phyloP scores from a whole-genome alignment of 2,888 invertebrate species.

The Cremastinae sp. region DNA sequence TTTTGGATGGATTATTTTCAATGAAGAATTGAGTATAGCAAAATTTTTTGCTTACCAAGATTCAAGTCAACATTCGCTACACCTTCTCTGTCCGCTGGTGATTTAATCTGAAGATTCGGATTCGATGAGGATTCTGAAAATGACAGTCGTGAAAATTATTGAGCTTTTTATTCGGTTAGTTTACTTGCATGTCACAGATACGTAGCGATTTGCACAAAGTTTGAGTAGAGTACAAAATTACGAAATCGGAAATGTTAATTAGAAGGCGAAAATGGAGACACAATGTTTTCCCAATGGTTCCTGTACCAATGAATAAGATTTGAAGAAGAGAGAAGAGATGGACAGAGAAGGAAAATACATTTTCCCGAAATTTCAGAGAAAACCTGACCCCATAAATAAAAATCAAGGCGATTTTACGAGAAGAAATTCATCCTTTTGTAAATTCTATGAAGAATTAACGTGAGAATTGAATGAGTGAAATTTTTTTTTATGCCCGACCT shows the following conservation, averaged over 20 bases:
- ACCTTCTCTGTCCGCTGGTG: constrained; percentile 21
- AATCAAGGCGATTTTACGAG: constrained; percentile 13
- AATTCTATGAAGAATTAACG: constrained; percentile 7
- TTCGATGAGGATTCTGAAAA: constrained; percentile 49
- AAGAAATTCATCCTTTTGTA: neutral
- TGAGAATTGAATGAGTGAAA: constrained; percentile 3
- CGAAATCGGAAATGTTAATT: neutral
- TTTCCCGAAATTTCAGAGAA: neutral
- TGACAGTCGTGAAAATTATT: neutral
- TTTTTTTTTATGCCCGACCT: constrained; percentile 43
- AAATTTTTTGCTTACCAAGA: constrained; percentile 39
- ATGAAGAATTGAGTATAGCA: neutral
- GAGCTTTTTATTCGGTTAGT: neutral
- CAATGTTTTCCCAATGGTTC: neutral
- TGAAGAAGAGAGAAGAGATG: constrained; percentile 2
- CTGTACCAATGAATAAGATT: neutral
- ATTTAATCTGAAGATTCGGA: constrained; percentile 17
- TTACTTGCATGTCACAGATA: neutral
- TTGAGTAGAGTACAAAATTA: neutral
- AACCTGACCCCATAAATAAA: neutral
- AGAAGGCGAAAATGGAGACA: neutral
- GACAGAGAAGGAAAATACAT: neutral
- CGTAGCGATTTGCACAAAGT: neutral
- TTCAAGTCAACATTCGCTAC: constrained; percentile 36
- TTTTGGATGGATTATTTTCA: no score